These are phyloP conservation scores for Cotesia chilonis DNA, from an alignment of 1,140 invertebrate genomes.

Conservation along the genomic window DNA sequence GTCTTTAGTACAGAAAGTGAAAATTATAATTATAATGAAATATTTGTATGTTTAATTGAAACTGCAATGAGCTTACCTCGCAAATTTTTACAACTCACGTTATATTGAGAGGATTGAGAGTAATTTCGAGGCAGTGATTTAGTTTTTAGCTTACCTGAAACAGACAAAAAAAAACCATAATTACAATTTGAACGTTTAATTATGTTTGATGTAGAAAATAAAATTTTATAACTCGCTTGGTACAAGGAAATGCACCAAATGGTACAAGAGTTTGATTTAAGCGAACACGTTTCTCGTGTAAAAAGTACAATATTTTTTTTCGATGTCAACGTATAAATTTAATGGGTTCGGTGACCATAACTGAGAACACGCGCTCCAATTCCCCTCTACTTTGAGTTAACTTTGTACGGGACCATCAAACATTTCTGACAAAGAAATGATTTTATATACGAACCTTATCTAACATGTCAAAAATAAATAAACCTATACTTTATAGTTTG, in stretches of 20 bases:
- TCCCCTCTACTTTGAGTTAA: conserved; percentile 41
- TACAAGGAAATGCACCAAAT: not conserved
- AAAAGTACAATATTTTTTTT: conserved; percentile 56
- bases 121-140: conserved; percentile 47
- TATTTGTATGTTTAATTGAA: conserved; percentile 2
- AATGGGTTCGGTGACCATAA: conserved; percentile 54
- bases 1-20: conserved; percentile 9
- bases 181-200: conserved; percentile 11
- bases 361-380: conserved; percentile 56
- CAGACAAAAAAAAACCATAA: conserved; percentile 40
- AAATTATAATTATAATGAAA: not conserved
- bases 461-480: too few species aligned
- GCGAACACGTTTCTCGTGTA: conserved; percentile 50
- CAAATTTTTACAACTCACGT: conserved; percentile 33
- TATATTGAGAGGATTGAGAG: conserved; percentile 44
- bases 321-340: conserved; percentile 41
- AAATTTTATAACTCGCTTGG: not conserved
- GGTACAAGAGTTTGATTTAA: conserved; percentile 39
- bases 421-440: conserved; percentile 37
- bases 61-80: conserved; percentile 47
- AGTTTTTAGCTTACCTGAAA: conserved; percentile 61
- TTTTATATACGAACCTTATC: not conserved
- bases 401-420: conserved; percentile 32
- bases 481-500: too few species aligned
- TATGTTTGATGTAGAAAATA: not conserved